Evolutionary conservation across 1,140 invertebrate genomes (phyloP), one percentile per base, ranked within the genome.

Genomic region (Choristoneura fumiferana): DNA sequence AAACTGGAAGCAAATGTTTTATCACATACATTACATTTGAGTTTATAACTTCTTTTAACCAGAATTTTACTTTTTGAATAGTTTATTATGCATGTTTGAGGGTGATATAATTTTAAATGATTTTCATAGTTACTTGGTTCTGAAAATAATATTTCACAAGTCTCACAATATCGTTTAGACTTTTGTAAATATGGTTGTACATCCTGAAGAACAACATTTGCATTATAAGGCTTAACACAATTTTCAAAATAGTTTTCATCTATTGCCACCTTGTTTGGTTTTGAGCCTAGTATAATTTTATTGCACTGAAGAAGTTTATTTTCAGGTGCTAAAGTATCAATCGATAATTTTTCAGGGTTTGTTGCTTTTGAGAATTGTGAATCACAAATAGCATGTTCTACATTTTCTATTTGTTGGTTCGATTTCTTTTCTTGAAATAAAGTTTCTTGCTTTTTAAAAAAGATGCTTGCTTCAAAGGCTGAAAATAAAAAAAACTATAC

Each of bases 71-170:
- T 22, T n/a, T 37, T 1, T 3, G 35, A 3, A 37, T 1, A 37
- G 8, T 37, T 8, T 4, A 8, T 9, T 37, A 37, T 10, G 8
- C 2, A 37, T 4, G 8, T 37, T 37, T 37, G 8, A 12, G 8
- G 8, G 57, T 76, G 73, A 57, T 17, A 57, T n/a, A 29, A 14
- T 10, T 33, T 40, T 58, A 57, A 58, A 58, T 84, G 81, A 6
- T 40, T 17, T 1, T 62, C 54, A 14, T 67, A 55, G 34, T 15
- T 35, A 14, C 58, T 53, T 45, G 49, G 61, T 12, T 60, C 62
- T 17, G 72, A 61, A 70, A 81, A 81, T 15, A 78, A 61, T 57
- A 67, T 80, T 17, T 56, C 54, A 59, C 81, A 84, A 35, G 13
- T 36, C 10, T 65, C 39, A 63, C 81, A 84, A 60, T 64, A 83